Percentiles rank a stretch among this genome's conserved stretches.
These are phyloP conservation scores for Didymodactylos carnosus DNA, from an alignment of 2,888 invertebrate species.

Conservation along the genomic window DNA sequence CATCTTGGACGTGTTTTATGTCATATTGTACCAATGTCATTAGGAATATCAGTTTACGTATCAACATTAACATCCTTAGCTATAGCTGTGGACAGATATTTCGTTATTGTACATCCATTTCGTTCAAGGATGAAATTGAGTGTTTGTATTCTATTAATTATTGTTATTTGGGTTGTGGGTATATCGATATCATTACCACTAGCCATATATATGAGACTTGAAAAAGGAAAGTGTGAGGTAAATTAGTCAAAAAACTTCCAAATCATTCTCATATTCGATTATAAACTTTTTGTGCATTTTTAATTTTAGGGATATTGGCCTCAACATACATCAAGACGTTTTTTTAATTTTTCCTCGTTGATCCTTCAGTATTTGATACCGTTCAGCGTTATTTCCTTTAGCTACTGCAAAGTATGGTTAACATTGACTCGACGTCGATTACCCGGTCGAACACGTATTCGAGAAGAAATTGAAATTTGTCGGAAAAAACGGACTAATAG, in stretches of 20 bases:
- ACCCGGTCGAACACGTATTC: constrained; percentile 47
- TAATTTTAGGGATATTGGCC: constrained; percentile 52
- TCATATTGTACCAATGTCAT: constrained; percentile 61
- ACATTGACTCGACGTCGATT: constrained; percentile 62
- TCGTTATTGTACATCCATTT: constrained; percentile 89
- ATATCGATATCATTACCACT: constrained; percentile 71
- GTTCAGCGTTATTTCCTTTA: constrained; percentile 74
- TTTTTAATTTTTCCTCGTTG: constrained; percentile 67
- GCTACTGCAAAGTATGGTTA: constrained; percentile 74
- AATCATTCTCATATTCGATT: too few species aligned
- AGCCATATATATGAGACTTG: constrained; percentile 45
- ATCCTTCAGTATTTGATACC: constrained; percentile 79
- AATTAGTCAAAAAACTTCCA: neutral
- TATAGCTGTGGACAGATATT: constrained; percentile 87
- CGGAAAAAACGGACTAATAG: constrained; percentile 74
- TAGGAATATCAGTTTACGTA: constrained; percentile 82
- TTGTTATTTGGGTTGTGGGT: constrained; percentile 72
- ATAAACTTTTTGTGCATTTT: neutral
- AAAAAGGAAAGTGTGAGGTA: neutral
- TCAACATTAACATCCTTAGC: constrained; percentile 85
- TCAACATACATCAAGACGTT: constrained; percentile 50
- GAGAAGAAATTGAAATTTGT: constrained; percentile 70
- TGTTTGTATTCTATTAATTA: constrained; percentile 62
- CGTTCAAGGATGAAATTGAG: constrained; percentile 68
- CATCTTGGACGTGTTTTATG: constrained; percentile 73